Evolutionary conservation across 53 echinoderm and acorn worm species (phyloP).

Genomic region (Paelopatides confundens): DNA sequence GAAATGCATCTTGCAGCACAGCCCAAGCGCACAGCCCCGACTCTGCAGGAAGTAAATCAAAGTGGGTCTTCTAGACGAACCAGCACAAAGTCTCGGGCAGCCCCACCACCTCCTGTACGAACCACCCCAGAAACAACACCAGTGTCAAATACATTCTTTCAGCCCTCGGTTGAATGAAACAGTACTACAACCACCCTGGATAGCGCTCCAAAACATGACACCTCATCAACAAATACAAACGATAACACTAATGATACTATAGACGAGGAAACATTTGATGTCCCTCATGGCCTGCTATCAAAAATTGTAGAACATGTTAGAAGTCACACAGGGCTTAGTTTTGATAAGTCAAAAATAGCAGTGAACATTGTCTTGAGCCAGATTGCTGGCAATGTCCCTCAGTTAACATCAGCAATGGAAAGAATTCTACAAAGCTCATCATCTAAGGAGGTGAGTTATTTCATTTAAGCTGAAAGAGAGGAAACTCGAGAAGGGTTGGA

Average conservation of each 20-base stretch:
- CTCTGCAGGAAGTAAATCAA: not conserved
- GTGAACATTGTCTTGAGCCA: constrained; percentile 71
- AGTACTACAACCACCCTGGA: not conserved
- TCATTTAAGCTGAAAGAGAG: not conserved
- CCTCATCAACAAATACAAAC: not conserved
- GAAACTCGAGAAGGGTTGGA: not conserved
- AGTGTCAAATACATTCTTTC: not conserved
- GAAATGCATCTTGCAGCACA: constrained; percentile 28
- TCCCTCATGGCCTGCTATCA: constrained; percentile 70
- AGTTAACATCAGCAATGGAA: constrained; percentile 74
- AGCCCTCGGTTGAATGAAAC: not conserved
- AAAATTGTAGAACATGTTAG: constrained; percentile 93
- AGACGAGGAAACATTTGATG: constrained; percentile 2
- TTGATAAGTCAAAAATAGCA: constrained; percentile 77
- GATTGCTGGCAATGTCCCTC: constrained; percentile 73
- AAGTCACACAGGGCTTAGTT: constrained; percentile 83
- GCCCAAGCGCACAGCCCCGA: constrained; percentile 69
- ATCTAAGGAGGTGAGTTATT: constrained; percentile 25
- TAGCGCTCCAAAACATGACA: not conserved
- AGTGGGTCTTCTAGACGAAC: not conserved
- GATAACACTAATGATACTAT: not conserved
- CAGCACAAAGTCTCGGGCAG: constrained; percentile 67
- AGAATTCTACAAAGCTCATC: constrained; percentile 65
- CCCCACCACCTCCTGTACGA: constrained; percentile 85
- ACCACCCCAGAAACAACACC: constrained; percentile 32